Evolutionary conservation across 2,797 vertebrate species (phyloP), one percentile per base, ranked within the genome.

Genomic region (Myotis findleyi): DNA sequence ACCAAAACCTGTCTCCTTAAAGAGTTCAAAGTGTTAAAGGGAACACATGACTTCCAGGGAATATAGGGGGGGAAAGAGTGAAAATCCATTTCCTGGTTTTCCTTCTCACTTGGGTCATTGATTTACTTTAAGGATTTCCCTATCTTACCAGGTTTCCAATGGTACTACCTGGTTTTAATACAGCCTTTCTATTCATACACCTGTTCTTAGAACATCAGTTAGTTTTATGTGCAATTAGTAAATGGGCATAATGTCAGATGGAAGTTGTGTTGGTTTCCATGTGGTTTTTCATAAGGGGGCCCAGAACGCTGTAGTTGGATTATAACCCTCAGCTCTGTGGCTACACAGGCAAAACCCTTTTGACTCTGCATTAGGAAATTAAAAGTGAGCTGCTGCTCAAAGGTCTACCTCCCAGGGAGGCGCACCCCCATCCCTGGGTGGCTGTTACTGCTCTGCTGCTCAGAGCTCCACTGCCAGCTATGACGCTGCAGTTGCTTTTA

Each of bases 101-200:
- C n/a, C 6, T 89, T 73, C 18, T 7, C 51, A 14, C 5, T 51
- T 72, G 62, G 57, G 30, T 59, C 75, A 33, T 77, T 85, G 33
- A 84, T 89, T 94, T 89, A 66, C 49, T 90, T 69, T 21, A 72
- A 71, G 33, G 66, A 12, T 55, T 89, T 94, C 27, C 76, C n/a
- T 38, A 71, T 83, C 36, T 95, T 95, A 44, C 18, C 17, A 91
- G 73, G 30, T 94, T 51, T 25, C 41, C 36, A 41, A 2, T 57
- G 51, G 20, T 53, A 51, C 21, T 49, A 13, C 80, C 62, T 57
- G 20, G 11, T 68, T 95, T 25, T 62, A 30, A 82, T 66, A 49
- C 0, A 68, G 87, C 69, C 4, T n/a, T 81, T 75, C 20, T 44
- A 49, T 38, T 95, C 21, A 77, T 82, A 57, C 30, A 23, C 41